phyloP scores from a whole-genome alignment of 1,140 invertebrate genomes.

The Agraylea sexmaculata region DNA sequence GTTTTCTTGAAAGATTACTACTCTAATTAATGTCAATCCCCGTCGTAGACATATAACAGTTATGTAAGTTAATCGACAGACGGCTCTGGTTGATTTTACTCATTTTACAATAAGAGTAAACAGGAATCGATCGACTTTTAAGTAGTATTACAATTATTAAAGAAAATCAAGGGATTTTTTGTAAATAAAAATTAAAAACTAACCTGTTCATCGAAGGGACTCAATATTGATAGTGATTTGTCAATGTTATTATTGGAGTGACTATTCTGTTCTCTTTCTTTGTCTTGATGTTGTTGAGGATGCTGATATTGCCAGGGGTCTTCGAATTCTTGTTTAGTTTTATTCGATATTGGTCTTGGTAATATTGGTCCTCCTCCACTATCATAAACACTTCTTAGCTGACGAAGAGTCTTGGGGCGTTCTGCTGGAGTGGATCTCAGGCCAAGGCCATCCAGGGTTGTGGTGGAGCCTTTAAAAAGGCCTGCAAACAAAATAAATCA shows the following conservation, averaged over 20 bases:
- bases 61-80: no score
- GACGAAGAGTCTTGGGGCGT: slow-evolving; percentile 59
- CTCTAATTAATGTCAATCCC: no score
- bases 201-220: slow-evolving; percentile 75
- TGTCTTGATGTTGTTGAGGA: no score
- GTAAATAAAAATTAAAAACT: background rate
- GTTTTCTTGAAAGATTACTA: no score
- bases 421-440: slow-evolving; percentile 48
- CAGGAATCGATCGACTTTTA: no score
- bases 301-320: slow-evolving; percentile 21
- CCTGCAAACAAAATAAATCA: slow-evolving; percentile 40
- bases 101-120: no score
- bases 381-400: slow-evolving; percentile 53
- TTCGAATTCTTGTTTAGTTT: slow-evolving; percentile 29
- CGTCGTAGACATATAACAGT: no score
- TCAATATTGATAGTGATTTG: slow-evolving; percentile 61
- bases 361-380: slow-evolving; percentile 24
- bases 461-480: slow-evolving; percentile 64
- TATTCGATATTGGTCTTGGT: slow-evolving; percentile 35
- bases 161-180: no score
- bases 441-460: slow-evolving; percentile 44
- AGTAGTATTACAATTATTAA: no score
- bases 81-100: no score
- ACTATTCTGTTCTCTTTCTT: slow-evolving; percentile 24
- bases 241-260: slow-evolving; percentile 36